Percentiles rank a stretch among this genome's conserved stretches.
Conservation (phyloP, 1,140 invertebrate genomes). For the Ips nitidus region DNA sequence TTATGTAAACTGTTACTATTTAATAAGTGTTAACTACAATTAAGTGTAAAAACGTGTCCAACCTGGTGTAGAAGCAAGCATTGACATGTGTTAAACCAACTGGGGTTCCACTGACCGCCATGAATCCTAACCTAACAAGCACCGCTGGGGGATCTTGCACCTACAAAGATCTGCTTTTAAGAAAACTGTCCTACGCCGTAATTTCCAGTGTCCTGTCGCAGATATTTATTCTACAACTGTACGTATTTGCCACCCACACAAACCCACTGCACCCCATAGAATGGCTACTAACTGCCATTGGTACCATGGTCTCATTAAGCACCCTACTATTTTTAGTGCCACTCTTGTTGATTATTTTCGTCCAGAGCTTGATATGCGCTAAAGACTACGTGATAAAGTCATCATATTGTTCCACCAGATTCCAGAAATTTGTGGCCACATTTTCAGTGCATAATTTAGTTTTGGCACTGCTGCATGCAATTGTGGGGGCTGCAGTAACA, state of each 20-base stretch:
- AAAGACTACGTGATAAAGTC: conserved; percentile 59
- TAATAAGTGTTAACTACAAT: too few species aligned
- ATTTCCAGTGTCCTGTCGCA: conserved; percentile 56
- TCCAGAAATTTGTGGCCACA: conserved; percentile 60
- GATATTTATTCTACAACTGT: conserved; percentile 55
- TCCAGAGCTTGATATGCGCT: conserved; percentile 62
- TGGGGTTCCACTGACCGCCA: background rate
- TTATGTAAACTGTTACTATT: too few species aligned
- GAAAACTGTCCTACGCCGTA: conserved; percentile 55
- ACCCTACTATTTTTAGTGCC: conserved; percentile 60
- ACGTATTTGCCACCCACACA: conserved; percentile 59
- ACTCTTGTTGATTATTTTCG: conserved; percentile 55
- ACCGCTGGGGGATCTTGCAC: conserved; percentile 25
- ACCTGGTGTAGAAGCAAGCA: too few species aligned
- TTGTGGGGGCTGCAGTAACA: conserved; percentile 61
- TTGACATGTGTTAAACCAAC: too few species aligned
- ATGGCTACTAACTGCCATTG: conserved; percentile 56
- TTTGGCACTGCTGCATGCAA: conserved; percentile 58
- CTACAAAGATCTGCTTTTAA: conserved; percentile 55
- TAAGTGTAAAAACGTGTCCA: too few species aligned
- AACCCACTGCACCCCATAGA: conserved; percentile 55
- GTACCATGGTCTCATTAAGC: conserved; percentile 55
- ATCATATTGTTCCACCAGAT: conserved; percentile 61
- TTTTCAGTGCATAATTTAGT: conserved; percentile 63
- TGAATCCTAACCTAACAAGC: conserved; percentile 42